A percentile compares a stretch with the other conserved stretches of the same genome.
phyloP scores from a whole-genome alignment of 2,797 vertebrate species.

The Cheracebus regulus region DNA sequence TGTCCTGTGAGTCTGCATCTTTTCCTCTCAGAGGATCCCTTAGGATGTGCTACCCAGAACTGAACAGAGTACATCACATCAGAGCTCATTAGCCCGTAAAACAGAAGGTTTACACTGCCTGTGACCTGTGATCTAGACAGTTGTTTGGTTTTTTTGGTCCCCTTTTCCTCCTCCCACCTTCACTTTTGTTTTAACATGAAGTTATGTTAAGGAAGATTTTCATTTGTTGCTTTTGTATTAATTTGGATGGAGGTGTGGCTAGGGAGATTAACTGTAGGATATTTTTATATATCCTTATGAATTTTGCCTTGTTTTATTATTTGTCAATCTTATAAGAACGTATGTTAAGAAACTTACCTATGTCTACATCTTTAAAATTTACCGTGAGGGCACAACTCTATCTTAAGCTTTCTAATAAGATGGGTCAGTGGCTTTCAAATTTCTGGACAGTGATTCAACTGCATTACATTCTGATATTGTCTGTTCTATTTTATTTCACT shows the following conservation, averaged over 20 bases:
- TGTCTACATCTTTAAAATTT: background rate
- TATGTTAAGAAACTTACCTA: background rate
- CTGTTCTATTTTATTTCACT: background rate
- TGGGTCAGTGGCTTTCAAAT: background rate
- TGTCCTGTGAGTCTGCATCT: background rate
- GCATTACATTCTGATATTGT: background rate
- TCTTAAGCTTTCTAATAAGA: background rate
- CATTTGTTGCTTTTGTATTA: background rate
- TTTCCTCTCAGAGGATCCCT: background rate
- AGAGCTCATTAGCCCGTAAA: background rate
- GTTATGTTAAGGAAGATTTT: background rate
- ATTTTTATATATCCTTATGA: background rate
- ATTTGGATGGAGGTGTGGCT: background rate
- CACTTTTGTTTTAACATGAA: background rate
- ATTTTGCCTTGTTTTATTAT: background rate
- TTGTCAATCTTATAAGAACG: background rate
- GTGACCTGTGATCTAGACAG: background rate
- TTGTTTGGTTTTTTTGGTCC: background rate
- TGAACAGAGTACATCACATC: background rate
- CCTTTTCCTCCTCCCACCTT: background rate
- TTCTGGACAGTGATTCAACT: background rate
- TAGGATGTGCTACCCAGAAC: background rate
- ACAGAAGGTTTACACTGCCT: too few relatives aligned
- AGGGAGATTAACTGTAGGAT: background rate
- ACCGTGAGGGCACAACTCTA: background rate